Evolutionary conservation across 2,888 invertebrate species (phyloP).

Genomic region (Alcis repandata): DNA sequence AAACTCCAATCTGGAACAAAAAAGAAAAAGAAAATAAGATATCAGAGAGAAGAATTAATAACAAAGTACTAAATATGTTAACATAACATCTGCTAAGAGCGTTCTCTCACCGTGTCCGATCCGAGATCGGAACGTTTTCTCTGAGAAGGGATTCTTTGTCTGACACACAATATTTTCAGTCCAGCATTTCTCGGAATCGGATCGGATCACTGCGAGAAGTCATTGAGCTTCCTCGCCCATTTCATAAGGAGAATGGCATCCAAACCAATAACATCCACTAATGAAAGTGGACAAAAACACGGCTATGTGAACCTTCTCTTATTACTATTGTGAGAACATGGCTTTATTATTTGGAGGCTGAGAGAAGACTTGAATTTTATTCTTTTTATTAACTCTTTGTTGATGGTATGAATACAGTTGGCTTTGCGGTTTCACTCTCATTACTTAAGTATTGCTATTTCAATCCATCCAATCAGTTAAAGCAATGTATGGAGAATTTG

Average conservation of each 20-base stretch:
- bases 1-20: slow-evolving; percentile 39
- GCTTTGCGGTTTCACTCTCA: too few species aligned
- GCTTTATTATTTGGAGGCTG: slow-evolving; percentile 4
- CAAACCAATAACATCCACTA: slow-evolving; percentile 64
- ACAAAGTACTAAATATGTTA: slow-evolving; percentile 21
- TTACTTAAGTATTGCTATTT: too few species aligned
- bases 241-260: slow-evolving; percentile 20
- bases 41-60: slow-evolving; percentile 27
- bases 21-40: slow-evolving; percentile 18
- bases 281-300: slow-evolving; percentile 70
- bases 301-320: slow-evolving; percentile 50
- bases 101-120: slow-evolving; percentile 2
- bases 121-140: slow-evolving; percentile 2
- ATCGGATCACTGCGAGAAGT: slow-evolving; percentile 6
- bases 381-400: too few species aligned
- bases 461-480: too few species aligned
- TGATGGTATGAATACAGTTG: too few species aligned
- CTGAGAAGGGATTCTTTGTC: background rate
- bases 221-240: slow-evolving; percentile 17
- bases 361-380: background rate
- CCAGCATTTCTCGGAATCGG: slow-evolving; percentile 1
- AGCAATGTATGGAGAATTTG: too few species aligned
- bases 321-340: slow-evolving; percentile 36
- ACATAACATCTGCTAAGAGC: slow-evolving; percentile 5
- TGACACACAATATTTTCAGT: background rate